These are phyloP conservation scores for Aleiodes sp. DNA, from an alignment of 1,140 invertebrate genomes.

Conservation along the genomic window DNA sequence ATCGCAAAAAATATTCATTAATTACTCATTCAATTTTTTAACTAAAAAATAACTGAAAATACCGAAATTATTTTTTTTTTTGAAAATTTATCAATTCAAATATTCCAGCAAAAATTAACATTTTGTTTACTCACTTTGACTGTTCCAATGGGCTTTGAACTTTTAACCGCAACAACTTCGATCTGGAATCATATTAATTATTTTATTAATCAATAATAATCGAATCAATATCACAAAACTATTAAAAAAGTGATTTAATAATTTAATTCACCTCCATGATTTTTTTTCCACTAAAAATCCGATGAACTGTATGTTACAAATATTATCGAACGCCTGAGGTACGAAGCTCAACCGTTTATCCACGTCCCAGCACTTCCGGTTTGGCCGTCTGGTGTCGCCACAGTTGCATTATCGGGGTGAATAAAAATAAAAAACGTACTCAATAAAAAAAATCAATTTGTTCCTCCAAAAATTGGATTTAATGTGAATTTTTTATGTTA, in stretches of 20 bases:
- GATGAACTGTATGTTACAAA: too few relatives aligned
- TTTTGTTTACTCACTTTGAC: constrained; percentile 11
- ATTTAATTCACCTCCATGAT: constrained; percentile 5
- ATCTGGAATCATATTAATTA: neutral
- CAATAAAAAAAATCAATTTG: too few relatives aligned
- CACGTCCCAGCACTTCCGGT: constrained; percentile 1
- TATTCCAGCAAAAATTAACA: too few relatives aligned
- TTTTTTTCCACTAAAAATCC: neutral
- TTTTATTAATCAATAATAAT: neutral
- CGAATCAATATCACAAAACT: neutral
- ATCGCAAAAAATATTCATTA: too few relatives aligned
- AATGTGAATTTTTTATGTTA: too few relatives aligned
- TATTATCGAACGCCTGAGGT: neutral
- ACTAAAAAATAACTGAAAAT: neutral
- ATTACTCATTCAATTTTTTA: too few relatives aligned
- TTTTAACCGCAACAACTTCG: neutral
- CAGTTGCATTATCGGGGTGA: too few relatives aligned
- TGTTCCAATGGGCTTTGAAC: neutral
- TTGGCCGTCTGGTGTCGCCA: neutral
- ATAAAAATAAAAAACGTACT: too few relatives aligned
- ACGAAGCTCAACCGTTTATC: neutral
- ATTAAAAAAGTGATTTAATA: neutral
- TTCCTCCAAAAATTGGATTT: too few relatives aligned
- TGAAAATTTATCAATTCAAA: too few relatives aligned
- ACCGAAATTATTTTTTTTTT: neutral